phyloP scores from a whole-genome alignment of 2,888 invertebrate species.

The Urechis unicinctus region DNA sequence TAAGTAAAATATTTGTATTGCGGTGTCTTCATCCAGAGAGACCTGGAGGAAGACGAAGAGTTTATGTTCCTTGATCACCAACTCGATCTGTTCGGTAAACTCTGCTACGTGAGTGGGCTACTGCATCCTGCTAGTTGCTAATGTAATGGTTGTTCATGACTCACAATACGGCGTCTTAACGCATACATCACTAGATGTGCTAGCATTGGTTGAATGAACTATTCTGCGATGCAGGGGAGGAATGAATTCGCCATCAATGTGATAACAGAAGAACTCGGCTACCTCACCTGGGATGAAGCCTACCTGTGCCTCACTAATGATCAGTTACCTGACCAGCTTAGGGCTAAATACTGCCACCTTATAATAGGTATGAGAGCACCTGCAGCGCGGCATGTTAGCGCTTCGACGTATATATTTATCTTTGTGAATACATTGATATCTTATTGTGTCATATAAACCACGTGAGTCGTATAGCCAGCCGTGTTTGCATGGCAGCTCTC shows the following conservation, averaged over 20 bases:
- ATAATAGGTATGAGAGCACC: conserved; percentile 44
- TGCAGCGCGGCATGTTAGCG: neutral
- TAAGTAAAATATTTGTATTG: too few species aligned
- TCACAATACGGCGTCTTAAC: too few species aligned
- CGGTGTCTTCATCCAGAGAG: conserved; percentile 8
- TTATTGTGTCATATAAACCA: too few species aligned
- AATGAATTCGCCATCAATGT: conserved; percentile 42
- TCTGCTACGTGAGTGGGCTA: conserved; percentile 39
- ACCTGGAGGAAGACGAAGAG: conserved; percentile 28
- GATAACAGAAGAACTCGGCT: conserved; percentile 41
- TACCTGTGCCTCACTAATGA: conserved; percentile 40
- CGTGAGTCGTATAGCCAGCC: too few species aligned
- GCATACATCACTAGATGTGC: too few species aligned
- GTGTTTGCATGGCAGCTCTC: conserved; percentile 26
- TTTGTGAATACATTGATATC: too few species aligned
- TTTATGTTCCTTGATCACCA: conserved; percentile 46
- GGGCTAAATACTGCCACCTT: conserved; percentile 47
- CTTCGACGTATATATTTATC: too few species aligned
- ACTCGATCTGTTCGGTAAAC: conserved; percentile 42
- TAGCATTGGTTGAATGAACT: too few species aligned
- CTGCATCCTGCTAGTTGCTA: neutral
- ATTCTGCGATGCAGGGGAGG: conserved; percentile 38
- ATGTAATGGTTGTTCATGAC: too few species aligned
- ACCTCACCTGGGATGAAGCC: conserved; percentile 46
- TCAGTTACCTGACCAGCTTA: conserved; percentile 37